phyloP scores from a whole-genome alignment of 2,888 invertebrate species.

The Volucella bombylans region DNA sequence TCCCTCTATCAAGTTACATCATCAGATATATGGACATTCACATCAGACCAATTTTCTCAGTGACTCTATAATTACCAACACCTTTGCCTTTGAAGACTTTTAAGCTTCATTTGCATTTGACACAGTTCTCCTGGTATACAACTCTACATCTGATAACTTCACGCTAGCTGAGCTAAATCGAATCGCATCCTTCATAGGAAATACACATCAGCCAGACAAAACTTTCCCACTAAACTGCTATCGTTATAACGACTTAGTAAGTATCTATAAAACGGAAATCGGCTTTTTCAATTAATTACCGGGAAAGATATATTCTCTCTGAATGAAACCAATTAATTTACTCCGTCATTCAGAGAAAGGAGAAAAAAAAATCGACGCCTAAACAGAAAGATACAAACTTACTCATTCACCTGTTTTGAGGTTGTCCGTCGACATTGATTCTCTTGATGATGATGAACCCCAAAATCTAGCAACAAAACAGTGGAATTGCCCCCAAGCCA shows the following conservation, averaged over 20 bases:
- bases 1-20: no score
- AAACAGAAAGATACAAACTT: slow-evolving; percentile 19
- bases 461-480: slow-evolving; percentile 2
- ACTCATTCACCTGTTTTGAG: slow-evolving; percentile 41
- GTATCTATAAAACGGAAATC: slow-evolving; percentile 40
- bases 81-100: no score
- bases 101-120: no score
- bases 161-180: no score
- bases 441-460: not conserved
- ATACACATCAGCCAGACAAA: slow-evolving; percentile 16
- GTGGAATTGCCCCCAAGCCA: not conserved
- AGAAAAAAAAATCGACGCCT: slow-evolving; percentile 28
- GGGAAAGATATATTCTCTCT: slow-evolving; percentile 18
- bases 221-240: slow-evolving; percentile 17
- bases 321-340: slow-evolving; percentile 56
- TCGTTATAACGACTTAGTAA: not conserved
- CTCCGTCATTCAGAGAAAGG: slow-evolving; percentile 41
- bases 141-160: no score
- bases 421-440: slow-evolving; percentile 24
- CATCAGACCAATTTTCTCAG: no score
- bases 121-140: no score
- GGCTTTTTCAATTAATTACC: slow-evolving; percentile 52
- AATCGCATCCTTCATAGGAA: slow-evolving; percentile 22
- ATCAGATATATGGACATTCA: no score
- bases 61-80: no score